Base-by-base conservation (phyloP, 2,888 invertebrate species). In the Apotomis turbidana region DNA sequence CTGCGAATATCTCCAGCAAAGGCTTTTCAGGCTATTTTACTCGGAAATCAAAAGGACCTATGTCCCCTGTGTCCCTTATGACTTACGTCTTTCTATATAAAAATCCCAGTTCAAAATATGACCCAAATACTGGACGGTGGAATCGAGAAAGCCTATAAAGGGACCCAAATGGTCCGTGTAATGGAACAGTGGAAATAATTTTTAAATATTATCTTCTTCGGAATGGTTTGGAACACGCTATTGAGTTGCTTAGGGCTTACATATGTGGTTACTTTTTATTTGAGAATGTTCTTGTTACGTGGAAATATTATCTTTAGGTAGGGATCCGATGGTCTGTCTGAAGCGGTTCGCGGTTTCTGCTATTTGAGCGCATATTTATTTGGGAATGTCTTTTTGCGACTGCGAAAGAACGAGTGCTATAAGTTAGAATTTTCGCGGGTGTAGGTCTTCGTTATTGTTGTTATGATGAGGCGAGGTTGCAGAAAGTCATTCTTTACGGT, bases 191-290 rank as follows among this genome's bases (percentile, higher is more conserved):
- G 54, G 60, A 66, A 36, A 66, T 66, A 60, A 46, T 71, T 67
- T 71, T 71, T 71, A 71, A 71, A 71, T 71, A 71, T 71, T 71
- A 51, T 58, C 58, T 59, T 64, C 44, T 58, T 5, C 5, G 66
- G 66, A n/a, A 66, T 66, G 66, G 55, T 57, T 46, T 36, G 27
- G 57, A 36, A 66, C 66, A 66, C 55, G 66, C 66, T 55, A 55
- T 66, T 66, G 66, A 57, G 57, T 57, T 13, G 38, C n/a, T 57
- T 44, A 57, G 9, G 9, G 15, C 46, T n/a, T n/a, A 9, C 1
- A 55, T 64, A 52, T 52, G 15, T 55, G 5, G 44, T 66, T 46
- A 8, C n/a, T 27, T 55, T 57, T 57, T 57, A n/a, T 57, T 57
- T 46, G 46, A n/a, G 3, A n/a, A 46, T 57, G 44, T 55, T 44